Conservation (phyloP, 64 coral and sea anemone genomes). For the Trachythela sp. region DNA sequence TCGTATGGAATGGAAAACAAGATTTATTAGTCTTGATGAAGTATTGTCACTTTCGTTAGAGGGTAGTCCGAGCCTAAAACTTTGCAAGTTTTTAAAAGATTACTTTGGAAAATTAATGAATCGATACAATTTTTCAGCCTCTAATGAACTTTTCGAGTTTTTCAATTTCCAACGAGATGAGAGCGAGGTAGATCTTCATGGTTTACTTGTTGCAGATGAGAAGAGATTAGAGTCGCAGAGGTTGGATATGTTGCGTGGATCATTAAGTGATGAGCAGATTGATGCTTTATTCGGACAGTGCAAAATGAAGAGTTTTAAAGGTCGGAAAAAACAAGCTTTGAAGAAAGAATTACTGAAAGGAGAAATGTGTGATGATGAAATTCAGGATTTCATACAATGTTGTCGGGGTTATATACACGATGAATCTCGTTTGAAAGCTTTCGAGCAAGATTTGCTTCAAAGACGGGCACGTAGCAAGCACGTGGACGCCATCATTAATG, state of each 20-base stretch:
- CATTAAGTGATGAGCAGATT: not conserved
- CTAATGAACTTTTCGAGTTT: conserved; percentile 29
- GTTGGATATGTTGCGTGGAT: not conserved
- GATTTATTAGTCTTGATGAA: not conserved
- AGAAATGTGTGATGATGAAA: not conserved
- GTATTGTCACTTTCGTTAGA: not conserved
- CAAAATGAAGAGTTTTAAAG: not conserved
- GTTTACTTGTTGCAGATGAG: conserved; percentile 39
- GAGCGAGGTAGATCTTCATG: conserved; percentile 64
- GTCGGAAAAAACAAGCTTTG: not conserved
- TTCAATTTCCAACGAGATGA: conserved; percentile 45
- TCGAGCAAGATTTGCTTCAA: not conserved
- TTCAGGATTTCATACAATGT: not conserved
- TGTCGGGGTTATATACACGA: not conserved
- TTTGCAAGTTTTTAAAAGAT: conserved; percentile 29
- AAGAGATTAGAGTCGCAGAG: not conserved
- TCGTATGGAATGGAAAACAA: conserved; percentile 39
- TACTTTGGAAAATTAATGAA: conserved; percentile 26
- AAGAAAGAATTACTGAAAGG: not conserved
- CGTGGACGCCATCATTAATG: not conserved
- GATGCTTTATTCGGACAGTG: not conserved
- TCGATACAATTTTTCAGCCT: conserved; percentile 22
- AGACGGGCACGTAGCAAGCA: not conserved
- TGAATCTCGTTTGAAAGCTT: not conserved
- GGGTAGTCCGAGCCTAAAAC: not conserved